Base-by-base conservation (phyloP, 2,888 invertebrate species). In the Exephanes ischioxanthus region DNA sequence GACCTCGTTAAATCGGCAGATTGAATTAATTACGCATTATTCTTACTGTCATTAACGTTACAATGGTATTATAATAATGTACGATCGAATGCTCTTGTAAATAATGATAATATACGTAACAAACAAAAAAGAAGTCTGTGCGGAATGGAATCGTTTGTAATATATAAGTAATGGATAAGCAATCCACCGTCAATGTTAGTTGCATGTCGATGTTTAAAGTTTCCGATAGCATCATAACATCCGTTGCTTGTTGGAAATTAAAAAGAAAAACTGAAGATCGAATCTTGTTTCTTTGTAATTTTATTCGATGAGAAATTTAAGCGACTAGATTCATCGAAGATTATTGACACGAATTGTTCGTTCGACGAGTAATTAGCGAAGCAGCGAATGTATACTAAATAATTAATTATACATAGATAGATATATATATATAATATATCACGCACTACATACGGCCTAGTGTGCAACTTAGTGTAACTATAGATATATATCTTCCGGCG, bases 191-290 rank as follows among this genome's bases (percentile, higher is more conserved):
- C 85, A 83, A 90, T 91, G 88, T 90, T 91, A 91, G 90, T 85
- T 91, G 90, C 91, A 91, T 91, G 91, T 91, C 84, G 87, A 90
- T 91, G 91, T 91, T 84, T 89, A 89, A 87, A 79, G 63, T 30
- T 63, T 75, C 33, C 61, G 48, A 61, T 41, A 16, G 63, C 45
- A 75, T 33, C 58, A 78, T 30, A 19, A 55, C 14, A 58, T 58
- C 11, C 6, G 72, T 61, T 53, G 75, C 61, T 51, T 68, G 14
- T 41, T n/a, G 70, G 63, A 63, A 58, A 58, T 22, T 26, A 3
- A 4, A 22, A 58, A 58, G 7, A 58, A 58, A 22, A 26, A 22
- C 19, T 2, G 26, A 14, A 58, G 55, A 77, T 77, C 41, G 66
- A 61, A 37, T 48, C n/a, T 73, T 11, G 19, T 41, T 61, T 51